Percentiles rank a stretch among this genome's conserved stretches.
These are phyloP conservation scores for Amblyornis subalaris DNA, from an alignment of 2,113 vertebrate species.

Conservation along the genomic window DNA sequence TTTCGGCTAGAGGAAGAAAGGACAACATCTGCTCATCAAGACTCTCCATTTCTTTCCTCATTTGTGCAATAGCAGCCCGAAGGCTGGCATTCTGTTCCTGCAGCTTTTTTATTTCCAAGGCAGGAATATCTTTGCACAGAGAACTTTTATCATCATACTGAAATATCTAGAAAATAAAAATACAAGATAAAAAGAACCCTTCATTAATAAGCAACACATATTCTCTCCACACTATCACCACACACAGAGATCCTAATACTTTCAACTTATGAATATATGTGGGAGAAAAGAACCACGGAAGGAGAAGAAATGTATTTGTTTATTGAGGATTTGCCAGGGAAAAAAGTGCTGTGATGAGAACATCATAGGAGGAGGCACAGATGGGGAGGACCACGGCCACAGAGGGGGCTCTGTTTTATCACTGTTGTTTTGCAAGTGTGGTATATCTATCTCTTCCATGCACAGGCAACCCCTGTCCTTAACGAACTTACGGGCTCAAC, in stretches of 20 bases:
- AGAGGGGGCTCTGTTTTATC: not conserved
- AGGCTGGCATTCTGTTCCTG: constrained; percentile 82
- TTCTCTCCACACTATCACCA: not conserved
- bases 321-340: not conserved
- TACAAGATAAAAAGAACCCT: not conserved
- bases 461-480: not conserved
- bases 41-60: constrained; percentile 88
- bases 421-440: not conserved
- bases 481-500: not conserved
- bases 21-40: constrained; percentile 53
- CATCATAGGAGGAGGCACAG: not conserved
- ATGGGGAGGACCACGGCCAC: not conserved
- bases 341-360: not conserved
- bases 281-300: not conserved
- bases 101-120: constrained; percentile 73
- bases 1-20: not conserved
- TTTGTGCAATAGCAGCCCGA: constrained; percentile 75
- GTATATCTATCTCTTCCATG: not conserved
- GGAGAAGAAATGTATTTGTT: not conserved
- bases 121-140: not conserved
- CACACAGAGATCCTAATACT: not conserved
- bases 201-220: not conserved
- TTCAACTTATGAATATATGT: not conserved
- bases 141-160: not conserved
- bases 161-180: constrained; percentile 26